Evolutionary conservation across 1,140 invertebrate species (phyloP).

Genomic region (Drosophila novamexicana): DNA sequence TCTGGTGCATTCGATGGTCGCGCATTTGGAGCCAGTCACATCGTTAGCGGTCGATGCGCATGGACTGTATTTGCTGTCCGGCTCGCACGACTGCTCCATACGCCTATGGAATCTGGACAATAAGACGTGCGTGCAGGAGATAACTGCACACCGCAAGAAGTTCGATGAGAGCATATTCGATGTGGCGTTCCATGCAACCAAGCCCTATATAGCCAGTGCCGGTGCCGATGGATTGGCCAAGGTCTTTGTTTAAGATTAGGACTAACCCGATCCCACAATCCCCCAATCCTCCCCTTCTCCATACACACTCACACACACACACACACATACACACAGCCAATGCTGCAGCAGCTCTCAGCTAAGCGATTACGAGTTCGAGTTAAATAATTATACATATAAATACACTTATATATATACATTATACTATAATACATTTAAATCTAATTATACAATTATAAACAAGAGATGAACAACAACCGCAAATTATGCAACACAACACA

Average conservation of each 20-base stretch:
- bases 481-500: constrained; percentile 50
- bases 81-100: constrained; percentile 99
- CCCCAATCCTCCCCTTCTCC: background rate
- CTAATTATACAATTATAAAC: constrained; percentile 65
- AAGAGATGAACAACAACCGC: constrained; percentile 53
- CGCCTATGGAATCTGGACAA: constrained; percentile 99
- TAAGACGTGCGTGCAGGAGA: constrained; percentile 98
- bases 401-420: constrained; percentile 43
- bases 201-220: constrained; percentile 99
- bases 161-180: constrained; percentile 99
- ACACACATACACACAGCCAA: constrained; percentile 3
- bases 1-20: constrained; percentile 98
- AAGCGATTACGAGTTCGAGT: constrained; percentile 77
- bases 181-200: constrained; percentile 99
- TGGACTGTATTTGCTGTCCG: constrained; percentile 98
- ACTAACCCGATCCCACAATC: background rate
- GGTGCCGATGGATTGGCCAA: constrained; percentile 99
- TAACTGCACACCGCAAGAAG: constrained; percentile 99
- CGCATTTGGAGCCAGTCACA: constrained; percentile 99
- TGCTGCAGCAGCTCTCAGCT: constrained; percentile 51
- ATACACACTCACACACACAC: too few species aligned
- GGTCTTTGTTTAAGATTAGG: constrained; percentile 92
- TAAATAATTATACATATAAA: constrained; percentile 79
- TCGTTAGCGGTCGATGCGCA: constrained; percentile 99
- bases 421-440: constrained; percentile 76